phyloP scores from a whole-genome alignment of 2,888 invertebrate genomes.

The Neoascia interrupta region DNA sequence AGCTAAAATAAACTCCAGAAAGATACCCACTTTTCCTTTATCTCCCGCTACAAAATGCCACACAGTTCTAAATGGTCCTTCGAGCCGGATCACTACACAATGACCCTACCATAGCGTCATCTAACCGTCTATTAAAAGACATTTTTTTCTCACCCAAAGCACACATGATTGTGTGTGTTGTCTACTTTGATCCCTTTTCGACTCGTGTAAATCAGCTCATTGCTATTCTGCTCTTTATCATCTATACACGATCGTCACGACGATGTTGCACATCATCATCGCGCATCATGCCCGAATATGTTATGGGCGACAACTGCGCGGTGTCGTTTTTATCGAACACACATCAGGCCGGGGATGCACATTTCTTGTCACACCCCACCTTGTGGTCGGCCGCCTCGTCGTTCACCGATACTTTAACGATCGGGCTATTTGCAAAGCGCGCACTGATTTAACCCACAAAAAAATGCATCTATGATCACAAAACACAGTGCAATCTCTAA shows the following conservation, averaged over 20 bases:
- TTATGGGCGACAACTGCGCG: conserved; percentile 36
- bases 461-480: conserved; percentile 21
- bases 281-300: conserved; percentile 24
- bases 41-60: no score
- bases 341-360: conserved; percentile 16
- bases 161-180: no score
- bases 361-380: background rate
- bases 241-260: conserved; percentile 1
- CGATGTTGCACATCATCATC: conserved; percentile 30
- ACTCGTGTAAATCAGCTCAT: conserved; percentile 1
- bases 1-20: no score
- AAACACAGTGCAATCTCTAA: conserved; percentile 43
- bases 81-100: background rate
- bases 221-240: background rate
- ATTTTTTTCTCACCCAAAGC: no score
- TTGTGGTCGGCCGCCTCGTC: background rate
- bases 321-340: conserved; percentile 37
- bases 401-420: conserved; percentile 16
- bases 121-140: no score
- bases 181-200: no score
- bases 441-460: conserved; percentile 35
- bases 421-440: conserved; percentile 41
- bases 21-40: no score
- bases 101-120: no score
- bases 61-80: conserved; percentile 4